Conservation (phyloP, 2,888 invertebrate genomes). For the Macrophya annulata region DNA sequence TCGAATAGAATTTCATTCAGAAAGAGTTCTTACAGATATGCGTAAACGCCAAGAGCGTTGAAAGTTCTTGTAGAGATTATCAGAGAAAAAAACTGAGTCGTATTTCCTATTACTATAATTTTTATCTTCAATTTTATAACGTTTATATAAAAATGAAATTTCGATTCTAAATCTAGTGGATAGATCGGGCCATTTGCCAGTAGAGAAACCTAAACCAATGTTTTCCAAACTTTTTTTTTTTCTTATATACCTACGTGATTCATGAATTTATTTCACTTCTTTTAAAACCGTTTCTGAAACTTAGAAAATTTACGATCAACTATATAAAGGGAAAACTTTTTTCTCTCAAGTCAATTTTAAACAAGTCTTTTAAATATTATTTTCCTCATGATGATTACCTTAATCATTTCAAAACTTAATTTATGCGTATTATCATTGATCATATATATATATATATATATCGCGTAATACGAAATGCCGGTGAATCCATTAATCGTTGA, state of each 20-base stretch:
- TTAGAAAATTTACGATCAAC: background rate
- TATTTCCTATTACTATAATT: background rate
- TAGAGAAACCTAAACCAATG: background rate
- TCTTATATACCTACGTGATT: too few species aligned
- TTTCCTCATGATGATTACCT: background rate
- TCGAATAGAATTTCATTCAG: slow-evolving; percentile 1
- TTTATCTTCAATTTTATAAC: slow-evolving; percentile 5
- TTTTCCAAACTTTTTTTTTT: background rate
- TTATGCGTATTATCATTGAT: background rate
- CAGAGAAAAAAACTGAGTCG: background rate
- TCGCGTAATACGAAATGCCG: background rate
- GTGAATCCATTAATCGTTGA: slow-evolving; percentile 38
- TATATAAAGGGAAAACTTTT: slow-evolving; percentile 3
- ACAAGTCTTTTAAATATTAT: background rate
- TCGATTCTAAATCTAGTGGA: background rate
- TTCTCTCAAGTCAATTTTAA: background rate
- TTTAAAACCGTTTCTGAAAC: background rate
- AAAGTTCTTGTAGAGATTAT: slow-evolving; percentile 24
- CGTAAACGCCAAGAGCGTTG: background rate
- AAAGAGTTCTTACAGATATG: slow-evolving; percentile 9
- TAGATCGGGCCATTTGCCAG: background rate
- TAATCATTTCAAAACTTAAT: background rate
- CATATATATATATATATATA: too few species aligned
- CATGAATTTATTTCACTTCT: background rate
- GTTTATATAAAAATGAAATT: slow-evolving; percentile 30